These are phyloP conservation scores for Villa cingulata DNA, from an alignment of 2,888 invertebrate genomes.

Conservation along the genomic window DNA sequence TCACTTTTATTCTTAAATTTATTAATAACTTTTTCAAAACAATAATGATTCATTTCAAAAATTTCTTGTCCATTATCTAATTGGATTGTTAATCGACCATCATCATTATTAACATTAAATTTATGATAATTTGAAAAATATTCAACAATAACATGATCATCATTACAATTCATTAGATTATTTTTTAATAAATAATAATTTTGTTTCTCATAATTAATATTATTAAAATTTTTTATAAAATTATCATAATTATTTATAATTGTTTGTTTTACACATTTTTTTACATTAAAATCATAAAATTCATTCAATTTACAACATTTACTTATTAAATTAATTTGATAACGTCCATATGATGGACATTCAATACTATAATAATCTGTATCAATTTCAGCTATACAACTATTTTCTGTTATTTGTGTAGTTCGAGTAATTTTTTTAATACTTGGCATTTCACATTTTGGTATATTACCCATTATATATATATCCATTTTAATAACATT, in stretches of 20 bases:
- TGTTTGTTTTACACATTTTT: slow-evolving; percentile 17
- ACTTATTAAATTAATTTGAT: slow-evolving; percentile 16
- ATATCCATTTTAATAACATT: background rate
- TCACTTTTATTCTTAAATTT: background rate
- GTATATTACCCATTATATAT: slow-evolving; percentile 5
- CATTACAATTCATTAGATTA: slow-evolving; percentile 21
- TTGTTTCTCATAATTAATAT: slow-evolving; percentile 17
- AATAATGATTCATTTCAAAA: slow-evolving; percentile 20
- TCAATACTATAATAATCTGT: slow-evolving; percentile 4
- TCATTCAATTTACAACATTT: slow-evolving; percentile 30
- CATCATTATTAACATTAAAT: slow-evolving; percentile 18
- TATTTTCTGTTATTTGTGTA: background rate
- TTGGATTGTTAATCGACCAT: too few relatives aligned
- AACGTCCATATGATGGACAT: background rate
- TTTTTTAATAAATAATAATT: slow-evolving; percentile 23
- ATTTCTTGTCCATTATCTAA: slow-evolving; percentile 6
- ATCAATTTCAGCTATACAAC: slow-evolving; percentile 8
- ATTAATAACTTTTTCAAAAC: slow-evolving; percentile 25
- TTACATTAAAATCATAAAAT: slow-evolving; percentile 19
- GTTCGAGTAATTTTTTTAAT: slow-evolving; percentile 1
- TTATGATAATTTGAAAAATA: slow-evolving; percentile 20
- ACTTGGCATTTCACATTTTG: slow-evolving; percentile 8
- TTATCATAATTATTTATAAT: background rate
- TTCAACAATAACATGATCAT: slow-evolving; percentile 25
- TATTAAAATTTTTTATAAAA: background rate